Evolutionary conservation across 2,113 vertebrate genomes (phyloP).

Genomic region (Beaufortia kweichowensis): DNA sequence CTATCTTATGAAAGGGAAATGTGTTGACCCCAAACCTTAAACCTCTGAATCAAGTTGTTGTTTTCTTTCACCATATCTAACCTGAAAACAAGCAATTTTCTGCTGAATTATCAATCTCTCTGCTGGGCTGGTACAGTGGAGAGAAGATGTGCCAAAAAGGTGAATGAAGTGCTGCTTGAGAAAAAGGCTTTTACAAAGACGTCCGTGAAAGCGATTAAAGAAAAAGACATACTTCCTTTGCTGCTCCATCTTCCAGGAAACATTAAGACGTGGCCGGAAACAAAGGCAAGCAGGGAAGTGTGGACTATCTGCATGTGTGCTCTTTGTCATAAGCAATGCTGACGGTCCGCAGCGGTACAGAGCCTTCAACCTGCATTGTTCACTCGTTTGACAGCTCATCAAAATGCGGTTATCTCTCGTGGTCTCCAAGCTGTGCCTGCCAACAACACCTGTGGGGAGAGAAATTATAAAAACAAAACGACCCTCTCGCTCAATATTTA

Average conservation of each 20-base stretch:
- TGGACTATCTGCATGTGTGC: slow-evolving; percentile 18
- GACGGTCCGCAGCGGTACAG: background rate
- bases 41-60: background rate
- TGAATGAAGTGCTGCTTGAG: slow-evolving; percentile 1
- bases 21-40: slow-evolving; percentile 2
- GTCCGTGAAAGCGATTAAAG: background rate
- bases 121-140: background rate
- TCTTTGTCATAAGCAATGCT: slow-evolving; percentile 36
- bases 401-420: slow-evolving; percentile 44
- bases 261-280: slow-evolving; percentile 17
- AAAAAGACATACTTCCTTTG: background rate
- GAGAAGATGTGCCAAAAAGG: background rate
- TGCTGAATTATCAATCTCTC: slow-evolving; percentile 4
- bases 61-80: background rate
- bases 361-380: slow-evolving; percentile 37
- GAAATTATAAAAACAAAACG: slow-evolving; percentile 49
- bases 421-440: slow-evolving; percentile 24
- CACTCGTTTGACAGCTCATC: slow-evolving; percentile 44
- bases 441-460: slow-evolving; percentile 47
- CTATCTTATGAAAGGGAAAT: background rate
- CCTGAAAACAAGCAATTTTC: background rate
- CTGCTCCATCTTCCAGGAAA: background rate
- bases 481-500: slow-evolving; percentile 41
- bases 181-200: slow-evolving; percentile 19
- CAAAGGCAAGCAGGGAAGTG: slow-evolving; percentile 1